Conservation (phyloP, 2,888 invertebrate species). For the Tetragonula carbonaria region DNA sequence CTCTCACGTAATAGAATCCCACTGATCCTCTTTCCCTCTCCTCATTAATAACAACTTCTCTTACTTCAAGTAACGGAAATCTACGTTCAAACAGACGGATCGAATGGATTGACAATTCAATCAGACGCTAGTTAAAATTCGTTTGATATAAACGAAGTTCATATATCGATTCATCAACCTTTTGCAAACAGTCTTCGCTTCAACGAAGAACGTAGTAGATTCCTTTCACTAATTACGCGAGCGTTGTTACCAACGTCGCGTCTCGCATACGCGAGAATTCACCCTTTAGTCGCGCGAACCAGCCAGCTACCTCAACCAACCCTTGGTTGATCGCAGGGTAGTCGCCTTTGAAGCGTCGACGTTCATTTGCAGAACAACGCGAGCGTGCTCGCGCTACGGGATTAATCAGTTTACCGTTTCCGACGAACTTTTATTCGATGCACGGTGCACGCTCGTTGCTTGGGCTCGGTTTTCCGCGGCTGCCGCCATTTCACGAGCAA, state of each 20-base stretch:
- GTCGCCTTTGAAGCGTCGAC: constrained; percentile 55
- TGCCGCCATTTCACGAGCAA: constrained; percentile 26
- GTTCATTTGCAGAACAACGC: constrained; percentile 55
- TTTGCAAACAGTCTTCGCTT: no score
- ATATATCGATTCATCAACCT: no score
- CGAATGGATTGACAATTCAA: no score
- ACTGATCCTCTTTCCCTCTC: no score
- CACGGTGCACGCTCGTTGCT: no score
- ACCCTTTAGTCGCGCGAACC: constrained; percentile 35
- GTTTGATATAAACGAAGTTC: no score
- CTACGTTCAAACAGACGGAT: no score
- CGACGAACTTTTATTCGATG: background rate
- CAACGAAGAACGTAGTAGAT: background rate
- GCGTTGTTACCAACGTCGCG: constrained; percentile 37
- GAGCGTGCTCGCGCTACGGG: background rate
- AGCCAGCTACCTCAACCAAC: constrained; percentile 17
- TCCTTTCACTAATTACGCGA: background rate
- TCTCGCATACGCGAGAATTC: background rate
- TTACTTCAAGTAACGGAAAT: no score
- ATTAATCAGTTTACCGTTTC: background rate
- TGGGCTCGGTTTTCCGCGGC: background rate
- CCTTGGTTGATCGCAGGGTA: constrained; percentile 37
- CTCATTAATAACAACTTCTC: no score
- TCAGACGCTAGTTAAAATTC: no score
- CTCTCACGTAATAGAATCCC: no score